Percentiles rank a stretch among this genome's conserved stretches.
Conservation (phyloP, 2,797 vertebrate species). For the Macrochelys suwanniensis region DNA sequence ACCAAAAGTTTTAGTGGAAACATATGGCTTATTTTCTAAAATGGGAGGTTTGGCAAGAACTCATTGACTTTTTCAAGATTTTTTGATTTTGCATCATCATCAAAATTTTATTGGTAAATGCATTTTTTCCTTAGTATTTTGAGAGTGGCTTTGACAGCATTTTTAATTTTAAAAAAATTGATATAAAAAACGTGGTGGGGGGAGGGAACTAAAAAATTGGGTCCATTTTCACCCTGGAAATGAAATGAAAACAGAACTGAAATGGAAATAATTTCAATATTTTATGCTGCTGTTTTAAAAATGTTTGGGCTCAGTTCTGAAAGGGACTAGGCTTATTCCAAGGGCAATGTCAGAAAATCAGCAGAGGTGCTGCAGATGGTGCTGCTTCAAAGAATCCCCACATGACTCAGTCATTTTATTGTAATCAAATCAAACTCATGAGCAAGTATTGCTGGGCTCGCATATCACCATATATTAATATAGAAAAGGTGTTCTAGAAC, state of each 20-base stretch:
- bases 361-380: too few species aligned
- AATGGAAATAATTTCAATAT: neutral
- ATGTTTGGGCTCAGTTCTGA: neutral
- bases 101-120: neutral
- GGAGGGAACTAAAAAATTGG: neutral
- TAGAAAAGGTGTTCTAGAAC: neutral
- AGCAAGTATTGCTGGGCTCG: neutral
- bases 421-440: neutral
- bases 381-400: neutral
- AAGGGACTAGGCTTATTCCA: neutral
- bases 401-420: neutral
- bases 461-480: neutral
- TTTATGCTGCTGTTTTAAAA: neutral
- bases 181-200: neutral
- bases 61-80: neutral
- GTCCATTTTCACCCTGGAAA: neutral
- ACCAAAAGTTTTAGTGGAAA: neutral
- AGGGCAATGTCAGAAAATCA: neutral
- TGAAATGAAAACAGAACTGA: too few species aligned
- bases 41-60: neutral
- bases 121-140: neutral
- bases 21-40: neutral
- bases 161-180: neutral
- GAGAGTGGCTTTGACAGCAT: neutral
- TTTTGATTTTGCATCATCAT: neutral